Percentiles rank a stretch among this genome's conserved stretches.
These are phyloP conservation scores for Lota lota DNA, from an alignment of 2,113 vertebrate genomes.

Conservation along the genomic window DNA sequence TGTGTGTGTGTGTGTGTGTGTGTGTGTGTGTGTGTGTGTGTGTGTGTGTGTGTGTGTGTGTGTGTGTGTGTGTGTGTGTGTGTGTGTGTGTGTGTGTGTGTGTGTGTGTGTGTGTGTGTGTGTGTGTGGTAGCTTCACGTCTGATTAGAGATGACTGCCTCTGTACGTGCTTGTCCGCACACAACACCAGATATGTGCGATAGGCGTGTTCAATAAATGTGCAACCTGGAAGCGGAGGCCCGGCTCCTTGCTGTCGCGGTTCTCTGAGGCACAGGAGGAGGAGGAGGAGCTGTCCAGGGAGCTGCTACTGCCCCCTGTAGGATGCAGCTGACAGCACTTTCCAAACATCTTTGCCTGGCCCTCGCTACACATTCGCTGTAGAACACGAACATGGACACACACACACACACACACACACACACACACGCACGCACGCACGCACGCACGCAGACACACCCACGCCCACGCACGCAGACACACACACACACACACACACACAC, in stretches of 20 bases:
- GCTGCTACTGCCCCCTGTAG: slow-evolving; percentile 90
- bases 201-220: background rate
- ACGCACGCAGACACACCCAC: slow-evolving; percentile 21
- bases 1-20: too few relatives aligned
- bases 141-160: too few relatives aligned
- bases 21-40: too few relatives aligned
- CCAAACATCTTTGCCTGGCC: slow-evolving; percentile 88
- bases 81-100: too few relatives aligned
- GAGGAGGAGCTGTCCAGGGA: slow-evolving; percentile 93
- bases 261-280: slow-evolving; percentile 84
- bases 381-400: background rate
- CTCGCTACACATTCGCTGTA: slow-evolving; percentile 84
- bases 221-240: slow-evolving; percentile 88
- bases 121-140: too few relatives aligned
- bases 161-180: too few relatives aligned
- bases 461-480: background rate
- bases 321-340: slow-evolving; percentile 89
- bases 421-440: slow-evolving; percentile 17
- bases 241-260: slow-evolving; percentile 79
- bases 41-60: too few relatives aligned
- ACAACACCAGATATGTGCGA: background rate
- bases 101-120: too few relatives aligned
- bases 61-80: too few relatives aligned
- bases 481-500: slow-evolving; percentile 3
- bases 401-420: background rate